Conservation (phyloP, 1,140 invertebrate species). For the Lasioglossum albipes region DNA sequence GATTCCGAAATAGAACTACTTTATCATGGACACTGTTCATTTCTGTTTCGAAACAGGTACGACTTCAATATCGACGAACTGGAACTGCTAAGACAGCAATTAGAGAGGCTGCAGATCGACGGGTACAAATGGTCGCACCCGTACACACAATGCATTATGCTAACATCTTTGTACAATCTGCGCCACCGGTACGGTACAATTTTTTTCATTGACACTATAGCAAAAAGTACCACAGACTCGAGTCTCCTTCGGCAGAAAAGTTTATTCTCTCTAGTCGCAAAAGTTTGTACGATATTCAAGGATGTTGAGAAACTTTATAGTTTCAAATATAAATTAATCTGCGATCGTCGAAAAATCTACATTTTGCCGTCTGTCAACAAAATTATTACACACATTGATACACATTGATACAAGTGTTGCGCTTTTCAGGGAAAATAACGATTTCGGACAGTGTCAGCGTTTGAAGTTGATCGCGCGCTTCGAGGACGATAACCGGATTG, state of each 20-base stretch:
- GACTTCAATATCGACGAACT: slow-evolving; percentile 84
- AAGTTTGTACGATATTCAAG: too few relatives aligned
- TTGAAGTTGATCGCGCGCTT: slow-evolving; percentile 24
- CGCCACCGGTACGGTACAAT: slow-evolving; percentile 78
- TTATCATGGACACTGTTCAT: background rate
- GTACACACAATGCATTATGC: slow-evolving; percentile 91
- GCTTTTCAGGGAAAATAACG: slow-evolving; percentile 38
- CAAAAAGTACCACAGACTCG: too few relatives aligned
- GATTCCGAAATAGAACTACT: background rate
- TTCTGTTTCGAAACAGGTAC: slow-evolving; percentile 78
- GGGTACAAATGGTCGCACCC: slow-evolving; percentile 90
- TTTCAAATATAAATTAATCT: too few relatives aligned
- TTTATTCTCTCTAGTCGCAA: too few relatives aligned
- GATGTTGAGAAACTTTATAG: too few relatives aligned
- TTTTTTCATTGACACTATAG: background rate
- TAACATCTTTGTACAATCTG: slow-evolving; percentile 86
- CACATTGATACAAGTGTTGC: background rate
- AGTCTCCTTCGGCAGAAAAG: too few relatives aligned
- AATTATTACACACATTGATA: too few relatives aligned
- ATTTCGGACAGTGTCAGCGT: slow-evolving; percentile 55
- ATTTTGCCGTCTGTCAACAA: too few relatives aligned
- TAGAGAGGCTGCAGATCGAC: slow-evolving; percentile 84
- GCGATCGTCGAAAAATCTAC: too few relatives aligned
- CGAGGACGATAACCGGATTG: slow-evolving; percentile 33
- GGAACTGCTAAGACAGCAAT: slow-evolving; percentile 84